phyloP scores from a whole-genome alignment of 64 coral and sea anemone species.

The Exaiptasia diaphana region DNA sequence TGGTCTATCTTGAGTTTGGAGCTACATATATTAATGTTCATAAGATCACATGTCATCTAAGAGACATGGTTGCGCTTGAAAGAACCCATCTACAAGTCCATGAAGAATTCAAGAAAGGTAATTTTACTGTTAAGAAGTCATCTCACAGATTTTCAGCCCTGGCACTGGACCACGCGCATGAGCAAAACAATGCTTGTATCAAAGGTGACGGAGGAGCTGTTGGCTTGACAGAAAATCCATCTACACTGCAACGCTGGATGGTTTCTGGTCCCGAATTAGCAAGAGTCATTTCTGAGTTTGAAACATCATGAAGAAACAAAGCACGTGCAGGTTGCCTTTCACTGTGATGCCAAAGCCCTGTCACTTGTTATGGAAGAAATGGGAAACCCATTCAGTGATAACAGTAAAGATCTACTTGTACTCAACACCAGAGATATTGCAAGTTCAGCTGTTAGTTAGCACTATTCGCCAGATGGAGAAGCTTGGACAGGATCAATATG shows the following conservation, averaged over 20 bases:
- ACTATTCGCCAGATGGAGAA: neutral
- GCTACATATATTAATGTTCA: conserved; percentile 6
- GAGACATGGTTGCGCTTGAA: neutral
- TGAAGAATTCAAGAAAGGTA: neutral
- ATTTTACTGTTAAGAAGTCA: conserved; percentile 10
- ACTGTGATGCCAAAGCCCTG: conserved; percentile 24
- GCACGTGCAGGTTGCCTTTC: conserved; percentile 8
- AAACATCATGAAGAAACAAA: conserved; percentile 28
- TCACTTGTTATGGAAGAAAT: conserved; percentile 18
- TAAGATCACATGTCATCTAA: neutral
- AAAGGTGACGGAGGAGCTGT: conserved; percentile 62
- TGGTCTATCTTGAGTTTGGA: neutral
- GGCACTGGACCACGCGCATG: conserved; percentile 57
- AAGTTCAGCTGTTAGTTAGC: neutral
- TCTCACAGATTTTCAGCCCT: conserved; percentile 15
- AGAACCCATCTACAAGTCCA: neutral
- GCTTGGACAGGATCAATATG: neutral
- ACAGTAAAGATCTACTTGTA: conserved; percentile 10
- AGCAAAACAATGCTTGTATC: conserved; percentile 56
- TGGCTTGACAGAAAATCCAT: conserved; percentile 50
- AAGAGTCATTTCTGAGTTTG: conserved; percentile 34
- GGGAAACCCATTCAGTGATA: conserved; percentile 3
- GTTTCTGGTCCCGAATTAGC: conserved; percentile 49
- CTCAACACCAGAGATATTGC: conserved; percentile 25
- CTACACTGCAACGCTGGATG: conserved; percentile 45